These are phyloP conservation scores for Lateolabrax maculatus DNA, from an alignment of 2,797 vertebrate species.

Conservation along the genomic window DNA sequence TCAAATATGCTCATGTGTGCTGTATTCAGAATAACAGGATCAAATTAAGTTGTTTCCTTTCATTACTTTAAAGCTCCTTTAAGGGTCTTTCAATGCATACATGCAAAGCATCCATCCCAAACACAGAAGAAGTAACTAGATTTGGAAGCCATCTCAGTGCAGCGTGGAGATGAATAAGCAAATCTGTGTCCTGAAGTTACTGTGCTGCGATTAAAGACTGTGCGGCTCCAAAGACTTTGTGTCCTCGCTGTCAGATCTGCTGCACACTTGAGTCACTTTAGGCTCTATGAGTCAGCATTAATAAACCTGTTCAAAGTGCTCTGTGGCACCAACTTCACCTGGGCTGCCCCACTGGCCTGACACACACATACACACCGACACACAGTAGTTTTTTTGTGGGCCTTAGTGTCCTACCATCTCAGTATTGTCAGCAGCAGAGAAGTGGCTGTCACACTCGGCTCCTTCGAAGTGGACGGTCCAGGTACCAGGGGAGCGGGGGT, in stretches of 20 bases:
- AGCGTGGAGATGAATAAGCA: not conserved
- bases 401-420: constrained; percentile 88
- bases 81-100: not conserved
- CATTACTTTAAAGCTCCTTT: not conserved
- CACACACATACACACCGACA: not conserved
- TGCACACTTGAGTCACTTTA: not conserved
- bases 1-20: not conserved
- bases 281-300: constrained; percentile 46
- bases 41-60: not conserved
- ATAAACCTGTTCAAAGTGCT: constrained; percentile 17
- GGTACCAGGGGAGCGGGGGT: constrained; percentile 92
- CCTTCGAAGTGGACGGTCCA: constrained; percentile 99
- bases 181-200: not conserved
- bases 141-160: not conserved
- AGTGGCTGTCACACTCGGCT: constrained; percentile 93
- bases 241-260: constrained; percentile 33
- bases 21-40: not conserved
- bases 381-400: not conserved
- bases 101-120: not conserved
- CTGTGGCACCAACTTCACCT: constrained; percentile 20
- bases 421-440: constrained; percentile 87
- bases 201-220: not conserved
- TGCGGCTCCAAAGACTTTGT: not conserved
- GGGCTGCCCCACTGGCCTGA: not conserved
- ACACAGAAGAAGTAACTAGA: not conserved